Percentiles rank a stretch among this genome's conserved stretches.
Conservation (phyloP, 2,888 invertebrate genomes). For the Coecobrya sp. region DNA sequence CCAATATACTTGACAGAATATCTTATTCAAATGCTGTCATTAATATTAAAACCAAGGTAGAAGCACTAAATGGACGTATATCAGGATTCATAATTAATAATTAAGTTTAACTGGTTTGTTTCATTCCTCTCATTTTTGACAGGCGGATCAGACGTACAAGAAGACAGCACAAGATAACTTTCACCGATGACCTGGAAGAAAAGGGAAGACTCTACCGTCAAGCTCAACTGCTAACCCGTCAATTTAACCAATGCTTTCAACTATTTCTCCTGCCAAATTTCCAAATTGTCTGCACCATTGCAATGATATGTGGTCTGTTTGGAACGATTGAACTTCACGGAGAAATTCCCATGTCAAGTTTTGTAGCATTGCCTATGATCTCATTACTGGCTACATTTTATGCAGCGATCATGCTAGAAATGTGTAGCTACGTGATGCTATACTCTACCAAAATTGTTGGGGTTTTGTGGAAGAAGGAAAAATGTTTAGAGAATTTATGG, state of each 20-base stretch:
- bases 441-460: neutral
- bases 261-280: slow-evolving; percentile 20
- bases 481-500: neutral
- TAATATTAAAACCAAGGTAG: neutral
- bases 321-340: slow-evolving; percentile 24
- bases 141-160: too few relatives aligned
- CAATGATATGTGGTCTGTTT: slow-evolving; percentile 5
- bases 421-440: slow-evolving; percentile 34
- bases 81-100: too few relatives aligned
- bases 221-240: neutral
- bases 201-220: slow-evolving; percentile 6
- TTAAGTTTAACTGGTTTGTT: too few relatives aligned
- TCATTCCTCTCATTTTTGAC: too few relatives aligned
- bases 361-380: neutral
- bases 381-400: neutral
- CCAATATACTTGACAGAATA: neutral
- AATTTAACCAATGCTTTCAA: slow-evolving; percentile 29
- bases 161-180: neutral
- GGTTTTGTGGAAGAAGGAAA: neutral
- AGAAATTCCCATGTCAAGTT: slow-evolving; percentile 9
- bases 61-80: too few relatives aligned
- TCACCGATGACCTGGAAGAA: neutral
- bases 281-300: slow-evolving; percentile 24
- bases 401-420: slow-evolving; percentile 16
- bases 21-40: neutral